phyloP scores from a whole-genome alignment of 2,888 invertebrate species.

The Vandiemenella viatica region DNA sequence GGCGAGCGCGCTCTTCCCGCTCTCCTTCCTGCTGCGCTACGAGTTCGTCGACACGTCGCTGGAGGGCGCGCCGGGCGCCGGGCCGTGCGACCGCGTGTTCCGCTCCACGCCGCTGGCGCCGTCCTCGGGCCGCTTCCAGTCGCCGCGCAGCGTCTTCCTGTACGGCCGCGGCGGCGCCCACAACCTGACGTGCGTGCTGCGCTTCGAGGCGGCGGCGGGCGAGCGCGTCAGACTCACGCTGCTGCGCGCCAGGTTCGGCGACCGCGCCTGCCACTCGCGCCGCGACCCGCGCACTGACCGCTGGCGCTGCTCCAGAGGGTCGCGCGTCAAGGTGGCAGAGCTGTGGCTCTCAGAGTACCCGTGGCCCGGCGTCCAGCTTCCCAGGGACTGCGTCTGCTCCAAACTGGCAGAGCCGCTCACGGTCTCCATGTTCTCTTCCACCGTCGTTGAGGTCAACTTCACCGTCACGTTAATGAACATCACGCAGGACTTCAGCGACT shows the following conservation, averaged over 20 bases:
- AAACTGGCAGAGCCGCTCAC: conserved; percentile 48
- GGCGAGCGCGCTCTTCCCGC: conserved; percentile 64
- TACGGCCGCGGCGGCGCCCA: conserved; percentile 67
- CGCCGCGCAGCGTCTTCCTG: conserved; percentile 65
- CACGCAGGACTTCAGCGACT: conserved; percentile 63
- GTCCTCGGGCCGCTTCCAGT: conserved; percentile 45
- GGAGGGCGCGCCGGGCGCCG: conserved; percentile 42
- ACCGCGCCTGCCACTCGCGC: conserved; percentile 48
- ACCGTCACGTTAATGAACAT: conserved; percentile 64
- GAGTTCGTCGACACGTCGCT: conserved; percentile 66
- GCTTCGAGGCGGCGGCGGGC: conserved; percentile 54
- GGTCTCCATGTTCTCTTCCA: conserved; percentile 51
- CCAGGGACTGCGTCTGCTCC: conserved; percentile 58
- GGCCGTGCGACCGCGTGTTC: conserved; percentile 43
- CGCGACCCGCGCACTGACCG: conserved; percentile 49
- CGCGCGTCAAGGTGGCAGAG: conserved; percentile 38
- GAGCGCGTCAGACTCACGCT: conserved; percentile 55
- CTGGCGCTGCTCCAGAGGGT: conserved; percentile 44
- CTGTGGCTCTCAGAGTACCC: conserved; percentile 52
- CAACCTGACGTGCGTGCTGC: conserved; percentile 57
- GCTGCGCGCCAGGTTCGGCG: conserved; percentile 51
- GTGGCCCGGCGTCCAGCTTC: conserved; percentile 49
- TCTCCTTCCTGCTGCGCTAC: conserved; percentile 56
- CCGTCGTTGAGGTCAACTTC: conserved; percentile 56
- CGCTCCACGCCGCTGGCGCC: conserved; percentile 22